Evolutionary conservation across 2,888 invertebrate genomes (phyloP).

Genomic region (Polydrusus pterygomalis): DNA sequence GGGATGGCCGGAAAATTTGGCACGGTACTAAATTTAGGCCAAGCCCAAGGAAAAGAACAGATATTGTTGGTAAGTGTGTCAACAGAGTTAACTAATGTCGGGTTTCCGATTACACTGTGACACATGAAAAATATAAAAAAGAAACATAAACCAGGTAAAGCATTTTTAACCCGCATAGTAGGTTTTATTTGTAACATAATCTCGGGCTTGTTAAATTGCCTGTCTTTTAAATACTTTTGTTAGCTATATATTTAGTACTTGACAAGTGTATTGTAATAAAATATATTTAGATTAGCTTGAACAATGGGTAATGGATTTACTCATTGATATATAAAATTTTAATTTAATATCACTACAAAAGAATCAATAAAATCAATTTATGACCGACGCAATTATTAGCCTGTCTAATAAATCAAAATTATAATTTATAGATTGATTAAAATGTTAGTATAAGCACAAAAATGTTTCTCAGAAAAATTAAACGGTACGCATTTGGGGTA

Average conservation of each 20-base stretch:
- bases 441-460: conserved; percentile 21
- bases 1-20: no score
- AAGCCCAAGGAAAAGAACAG: no score
- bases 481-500: conserved; percentile 12
- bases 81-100: no score
- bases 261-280: conserved; percentile 62
- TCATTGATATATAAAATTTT: conserved; percentile 50
- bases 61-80: no score
- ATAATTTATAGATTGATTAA: conserved; percentile 46
- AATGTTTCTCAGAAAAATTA: conserved; percentile 9
- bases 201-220: conserved; percentile 62
- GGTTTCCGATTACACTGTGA: no score
- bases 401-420: conserved; percentile 53
- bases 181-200: conserved; percentile 63
- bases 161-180: conserved; percentile 18
- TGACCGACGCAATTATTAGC: conserved; percentile 46
- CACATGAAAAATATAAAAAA: no score
- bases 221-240: conserved; percentile 61
- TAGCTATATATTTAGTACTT: conserved; percentile 59
- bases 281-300: conserved; percentile 57
- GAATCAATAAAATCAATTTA: conserved; percentile 54
- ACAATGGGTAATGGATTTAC: conserved; percentile 42
- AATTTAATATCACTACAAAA: conserved; percentile 50
- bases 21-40: no score
- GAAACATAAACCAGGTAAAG: no score